Evolutionary conservation across 2,797 vertebrate genomes (phyloP), one percentile per base, ranked within the genome.

Genomic region (Hydrocynus forskahlii): DNA sequence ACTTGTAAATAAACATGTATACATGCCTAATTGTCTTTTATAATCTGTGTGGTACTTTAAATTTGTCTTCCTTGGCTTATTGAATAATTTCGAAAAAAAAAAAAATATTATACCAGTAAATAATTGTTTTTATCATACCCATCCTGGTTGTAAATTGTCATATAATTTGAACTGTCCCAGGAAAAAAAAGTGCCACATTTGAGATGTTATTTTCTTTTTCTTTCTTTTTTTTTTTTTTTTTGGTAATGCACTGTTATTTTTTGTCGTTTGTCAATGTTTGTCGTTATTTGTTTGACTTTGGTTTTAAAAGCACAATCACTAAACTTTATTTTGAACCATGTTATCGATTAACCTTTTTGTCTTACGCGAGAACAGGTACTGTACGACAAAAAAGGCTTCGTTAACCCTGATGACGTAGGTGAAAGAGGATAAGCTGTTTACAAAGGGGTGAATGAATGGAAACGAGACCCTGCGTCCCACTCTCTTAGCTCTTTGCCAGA

Each of bases 221-320:
- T 92, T 91, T 91, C 84, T 89, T 81, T 13, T 89, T 88, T 85
- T 90, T 88, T 87, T 88, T 83, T 91, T 92, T 96, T 91, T 93
- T 95, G 96, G 94, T 97, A 97, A 98, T 99, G 98, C 97, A 99
- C 97, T 99, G 97, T 98, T 97, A 93, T 95, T 83, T n/a, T 59
- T 79, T 82, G 93, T 94, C 90, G 90, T 84, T 85, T 79, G 92
- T 94, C 84, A 79, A 90, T 93, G 93, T 94, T 93, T 92, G 89
- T 88, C 59, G 77, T 94, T 91, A 87, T 91, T 94, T 93, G 92
- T 95, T 95, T 94, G 92, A 95, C 96, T 95, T 99, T 99, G 96
- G 96, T 99, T 99, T 99, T 97, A 98, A 99, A 99, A 99, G 97
- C 97, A 99, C 97, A 99, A 99, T 98, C 97, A 99, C 96, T 98